Base-by-base conservation (phyloP, 1,140 invertebrate species). In the Monochamus saltuarius region DNA sequence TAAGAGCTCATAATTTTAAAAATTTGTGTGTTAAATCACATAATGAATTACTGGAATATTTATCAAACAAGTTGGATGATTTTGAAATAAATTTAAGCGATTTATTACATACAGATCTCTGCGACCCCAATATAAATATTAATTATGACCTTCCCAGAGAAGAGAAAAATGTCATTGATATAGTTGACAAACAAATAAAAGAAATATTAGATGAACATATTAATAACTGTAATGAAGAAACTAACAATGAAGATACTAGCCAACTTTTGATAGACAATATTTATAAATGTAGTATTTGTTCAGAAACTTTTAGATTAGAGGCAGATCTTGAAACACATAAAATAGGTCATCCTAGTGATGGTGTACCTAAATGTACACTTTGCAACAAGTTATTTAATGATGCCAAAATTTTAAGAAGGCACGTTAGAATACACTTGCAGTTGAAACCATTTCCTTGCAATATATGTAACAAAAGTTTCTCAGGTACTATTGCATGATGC, bases 391-490 rank as follows among this genome's bases (percentile, higher is more conserved):
- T 16, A 37, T 70, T 66, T 49, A 55, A 39, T 19, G 57, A 59
- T 59, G 14, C 66, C 36, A 68, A 66, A 56, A 58, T 62, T 35
- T 61, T 70, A 56, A 64, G 56, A 45, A 58, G 69, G 14, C 69
- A 70, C 56, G 59, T 70, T 40, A 49, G 59, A 16, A 68, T 64
- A 37, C 69, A 70, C 57, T 59, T 70, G 40, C 57, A 64, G 57
- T 56, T 43, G 35, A 70, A 70, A 60, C 64, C 61, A 39, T 70
- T 68, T 60, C 36, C 50, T 39, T 80, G 79, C 61, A 57, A 69
- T 16, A 59, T 71, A 8, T 80, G 78, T 56, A 67, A 72, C 45
- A 77, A 79, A 62, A 67, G 65, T 17, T 80, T 70, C 87, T 2
- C 22, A 29, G 22, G 22, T 29, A n/a, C n/a, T n/a, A n/a, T n/a